Evolutionary conservation across 2,797 vertebrate species (phyloP).

Genomic region (Tenualosa ilisha): DNA sequence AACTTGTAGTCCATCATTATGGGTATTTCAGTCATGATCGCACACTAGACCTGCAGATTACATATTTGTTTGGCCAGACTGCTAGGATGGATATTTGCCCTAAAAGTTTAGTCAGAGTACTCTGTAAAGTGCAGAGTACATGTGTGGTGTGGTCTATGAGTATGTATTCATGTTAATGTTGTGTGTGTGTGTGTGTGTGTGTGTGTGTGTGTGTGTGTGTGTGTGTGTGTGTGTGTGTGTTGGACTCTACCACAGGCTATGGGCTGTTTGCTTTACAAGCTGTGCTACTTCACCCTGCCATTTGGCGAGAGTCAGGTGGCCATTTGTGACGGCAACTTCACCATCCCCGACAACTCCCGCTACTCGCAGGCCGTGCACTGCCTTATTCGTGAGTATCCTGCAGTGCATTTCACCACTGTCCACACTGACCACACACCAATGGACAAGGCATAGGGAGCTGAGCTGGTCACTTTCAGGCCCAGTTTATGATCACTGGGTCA

Average conservation of each 20-base stretch:
- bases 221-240: slow-evolving; percentile 36
- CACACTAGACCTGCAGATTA: too few relatives aligned
- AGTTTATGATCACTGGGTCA: background rate
- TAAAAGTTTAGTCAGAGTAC: too few relatives aligned
- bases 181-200: background rate
- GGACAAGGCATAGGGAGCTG: background rate
- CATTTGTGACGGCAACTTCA: slow-evolving; percentile 98
- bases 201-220: background rate
- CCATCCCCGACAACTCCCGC: slow-evolving; percentile 96
- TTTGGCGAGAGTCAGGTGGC: slow-evolving; percentile 99
- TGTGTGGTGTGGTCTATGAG: too few relatives aligned
- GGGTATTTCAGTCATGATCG: too few relatives aligned
- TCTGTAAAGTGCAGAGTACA: too few relatives aligned
- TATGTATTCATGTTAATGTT: too few relatives aligned
- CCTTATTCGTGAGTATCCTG: slow-evolving; percentile 91
- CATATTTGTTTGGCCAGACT: too few relatives aligned
- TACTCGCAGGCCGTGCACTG: slow-evolving; percentile 98
- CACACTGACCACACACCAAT: background rate
- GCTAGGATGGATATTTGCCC: too few relatives aligned
- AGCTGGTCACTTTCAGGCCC: background rate
- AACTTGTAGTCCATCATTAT: too few relatives aligned
- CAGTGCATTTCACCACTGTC: background rate
- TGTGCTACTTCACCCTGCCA: slow-evolving; percentile 97
- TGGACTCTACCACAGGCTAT: slow-evolving; percentile 75
- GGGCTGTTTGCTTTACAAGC: slow-evolving; percentile 97